Percentiles rank a stretch among this genome's conserved stretches.
These are phyloP conservation scores for Butastur rufipennis DNA, from an alignment of 2,113 vertebrate genomes.

Conservation along the genomic window DNA sequence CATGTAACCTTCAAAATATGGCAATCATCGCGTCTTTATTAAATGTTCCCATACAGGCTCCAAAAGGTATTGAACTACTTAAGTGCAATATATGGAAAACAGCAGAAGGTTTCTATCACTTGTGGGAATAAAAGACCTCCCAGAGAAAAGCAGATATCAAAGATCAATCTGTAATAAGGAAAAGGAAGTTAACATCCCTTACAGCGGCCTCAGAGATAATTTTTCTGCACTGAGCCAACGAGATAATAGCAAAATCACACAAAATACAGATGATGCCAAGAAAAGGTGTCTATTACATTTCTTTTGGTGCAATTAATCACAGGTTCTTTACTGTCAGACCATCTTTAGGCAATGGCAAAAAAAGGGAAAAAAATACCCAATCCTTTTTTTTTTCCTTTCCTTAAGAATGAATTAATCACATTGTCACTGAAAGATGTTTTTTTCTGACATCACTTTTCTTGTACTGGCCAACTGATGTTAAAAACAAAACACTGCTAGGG, in stretches of 20 bases:
- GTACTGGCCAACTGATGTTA: not conserved
- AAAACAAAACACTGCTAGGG: constrained; percentile 11
- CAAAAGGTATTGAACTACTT: constrained; percentile 40
- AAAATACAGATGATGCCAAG: not conserved
- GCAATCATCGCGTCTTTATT: constrained; percentile 21
- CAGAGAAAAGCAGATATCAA: constrained; percentile 46
- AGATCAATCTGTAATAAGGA: constrained; percentile 42
- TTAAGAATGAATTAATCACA: constrained; percentile 44
- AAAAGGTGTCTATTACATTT: constrained; percentile 40
- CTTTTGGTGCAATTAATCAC: constrained; percentile 50
- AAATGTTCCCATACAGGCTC: constrained; percentile 1
- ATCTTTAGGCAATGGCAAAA: not conserved
- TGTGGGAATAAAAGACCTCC: constrained; percentile 49
- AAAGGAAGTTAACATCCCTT: constrained; percentile 36
- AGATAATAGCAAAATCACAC: constrained; percentile 30
- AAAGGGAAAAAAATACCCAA: not conserved
- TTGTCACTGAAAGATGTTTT: constrained; percentile 25
- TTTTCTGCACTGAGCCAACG: not conserved
- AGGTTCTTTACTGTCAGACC: constrained; percentile 25
- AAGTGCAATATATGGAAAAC: constrained; percentile 39
- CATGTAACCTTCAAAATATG: constrained; percentile 10
- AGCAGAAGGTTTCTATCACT: constrained; percentile 35
- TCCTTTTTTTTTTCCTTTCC: not conserved
- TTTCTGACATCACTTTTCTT: constrained; percentile 17
- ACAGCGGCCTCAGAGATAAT: not conserved